Base-by-base conservation (phyloP, 2,888 invertebrate species). In the Leucophora obtusa region DNA sequence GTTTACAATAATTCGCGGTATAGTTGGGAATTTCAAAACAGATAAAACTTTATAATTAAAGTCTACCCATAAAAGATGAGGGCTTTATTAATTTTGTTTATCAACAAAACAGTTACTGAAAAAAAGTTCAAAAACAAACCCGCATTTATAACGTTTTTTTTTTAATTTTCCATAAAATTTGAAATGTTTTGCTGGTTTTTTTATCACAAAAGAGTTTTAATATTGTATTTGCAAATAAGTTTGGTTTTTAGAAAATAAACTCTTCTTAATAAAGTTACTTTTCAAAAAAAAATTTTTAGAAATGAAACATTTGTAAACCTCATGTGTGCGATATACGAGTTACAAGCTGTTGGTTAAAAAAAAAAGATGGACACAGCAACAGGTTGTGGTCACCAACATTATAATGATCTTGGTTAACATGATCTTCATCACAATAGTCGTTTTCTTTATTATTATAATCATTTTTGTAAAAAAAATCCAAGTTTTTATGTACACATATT, bases 281-380 rank as follows among this genome's bases (percentile, higher is more conserved):
- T 15, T 11, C 33, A 33, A 53, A 65, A 53, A 53, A 15, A 65
- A 50, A 65, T 35, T n/a, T 15, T 56, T 28, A 28, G n/a, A 28
- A 9, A 1, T 2, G 24, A 43, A 18, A 28, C 51, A 54, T 72
- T 73, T 58, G 53, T 38, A 51, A 73, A 69, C 62, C 62, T 62
- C 62, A 68, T 68, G 50, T 63, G 63, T 59, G 24, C 11, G 9
- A 24, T 43, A 47, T 18, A 51, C 14, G 58, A 43, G 59, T 58
- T 53, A 69, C 54, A 33, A 58, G 24, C 54, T 60, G 38, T 35
- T 50, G 71, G 11, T 17, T n/a, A n/a, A n/a, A 10, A 9, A 38
- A 18, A 28, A 17, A 18, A 17, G 59, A 28, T 60, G 43, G 60
- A 60, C 60, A 60, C 43, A 24, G 10, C 24, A 17, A 35, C 17